Base-by-base conservation (phyloP, 1,140 invertebrate genomes). In the Drosophila sp. region DNA sequence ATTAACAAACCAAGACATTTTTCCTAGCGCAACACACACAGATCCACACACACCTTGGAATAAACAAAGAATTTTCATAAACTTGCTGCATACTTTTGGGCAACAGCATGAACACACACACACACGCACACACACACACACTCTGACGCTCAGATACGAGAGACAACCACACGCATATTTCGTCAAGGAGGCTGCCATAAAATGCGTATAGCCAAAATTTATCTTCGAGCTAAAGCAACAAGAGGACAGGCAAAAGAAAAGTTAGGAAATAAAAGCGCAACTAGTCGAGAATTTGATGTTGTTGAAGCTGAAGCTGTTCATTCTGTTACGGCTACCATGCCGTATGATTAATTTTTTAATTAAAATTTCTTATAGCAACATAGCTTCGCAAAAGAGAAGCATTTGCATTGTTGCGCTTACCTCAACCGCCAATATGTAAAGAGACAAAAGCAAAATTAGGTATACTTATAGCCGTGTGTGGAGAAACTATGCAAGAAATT, bases 1-100 rank as follows among this genome's bases (percentile, higher is more conserved):
- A 87, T 87, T 82, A 87, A 82, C 83, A 87, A 87, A 87, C 83
- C 82, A 72, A 87, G 78, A 73, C 71, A 87, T 82, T 78, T 82
- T 79, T 46, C 66, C 40, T 71, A 61, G 40, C 76, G 18, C 53
- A 46, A 32, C 14, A 56, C 25, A 34, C 43, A 13, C 63, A 46
- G 16, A 40, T 18, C 41, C 1, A 53, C 32, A 43, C 46, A 66
- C 67, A 80, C 70, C 71, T 86, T 66, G 50, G 41, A 59, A 80
- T 76, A 75, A 81, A 66, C 75, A 73, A 87, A 81, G 82, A 87
- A 86, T 86, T 87, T 86, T 86, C 82, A 86, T 82, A 87, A 86
- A 86, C 82, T 82, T 82, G 78, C 73, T 73, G 74, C 80, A 80
- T 72, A 80, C 64, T 77, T 84, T 86, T 56, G 34, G 53, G 32